Base-by-base conservation (phyloP, 2,797 vertebrate species). In the Hozukius guyotensis region DNA sequence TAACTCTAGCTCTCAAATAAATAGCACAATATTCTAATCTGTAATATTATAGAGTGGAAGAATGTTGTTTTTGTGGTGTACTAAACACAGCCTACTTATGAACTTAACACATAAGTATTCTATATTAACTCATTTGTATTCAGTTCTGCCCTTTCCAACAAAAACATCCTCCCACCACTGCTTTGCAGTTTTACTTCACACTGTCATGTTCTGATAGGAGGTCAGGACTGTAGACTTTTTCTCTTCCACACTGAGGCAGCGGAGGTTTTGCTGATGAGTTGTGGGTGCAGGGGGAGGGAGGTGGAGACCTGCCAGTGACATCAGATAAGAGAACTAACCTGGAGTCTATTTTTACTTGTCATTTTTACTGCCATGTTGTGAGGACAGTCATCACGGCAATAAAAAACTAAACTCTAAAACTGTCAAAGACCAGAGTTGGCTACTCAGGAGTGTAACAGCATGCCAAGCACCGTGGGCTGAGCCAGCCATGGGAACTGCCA, bases 261-360 rank as follows among this genome's bases (percentile, higher is more conserved):
- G 71, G 6, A 29, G 63, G 34, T 62, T 67, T 75, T 52, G 20
- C 80, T 75, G 72, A 71, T 80, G 76, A 72, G 76, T 32, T 31
- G 68, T n/a, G 63, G 63, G 7, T 36, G 38, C 18, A 12, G 67
- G 53, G 25, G 32, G 38, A 52, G 8, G 49, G 49, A 52, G 69
- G 42, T n/a, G 78, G 61, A 78, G 63, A 38, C 53, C 65, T 46
- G 59, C 62, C 70, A 66, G 64, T 42, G 49, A 36, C 56, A 84
- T 76, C 83, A 78, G 79, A 87, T 56, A 75, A 64, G 68, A 75
- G 66, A 69, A 77, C 55, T 69, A 76, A 82, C 81, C 55, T 36
- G 32, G 46, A 66, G 72, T 83, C 68, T 72, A 42, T 87, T 86
- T n/a, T 79, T 77, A 55, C 42, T 59, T 71, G 74, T 75, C 63